Conservation (phyloP, 2,888 invertebrate genomes). For the Phengaris arion region DNA sequence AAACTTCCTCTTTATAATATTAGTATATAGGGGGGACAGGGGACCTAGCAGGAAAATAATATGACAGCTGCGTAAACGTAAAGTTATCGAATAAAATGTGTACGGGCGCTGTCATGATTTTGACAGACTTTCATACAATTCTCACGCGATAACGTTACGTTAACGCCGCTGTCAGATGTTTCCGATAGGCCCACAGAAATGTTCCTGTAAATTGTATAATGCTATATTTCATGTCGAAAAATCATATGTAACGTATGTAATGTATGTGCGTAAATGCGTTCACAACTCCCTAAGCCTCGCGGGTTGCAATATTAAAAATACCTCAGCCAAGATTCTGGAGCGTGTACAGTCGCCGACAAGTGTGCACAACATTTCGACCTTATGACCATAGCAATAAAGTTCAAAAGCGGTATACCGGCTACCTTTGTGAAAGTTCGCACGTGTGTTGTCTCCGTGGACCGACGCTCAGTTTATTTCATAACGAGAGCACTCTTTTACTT, state of each 20-base stretch:
- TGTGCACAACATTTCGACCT: neutral
- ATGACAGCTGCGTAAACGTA: no score
- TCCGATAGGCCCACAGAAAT: no score
- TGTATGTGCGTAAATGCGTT: no score
- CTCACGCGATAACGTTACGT: no score
- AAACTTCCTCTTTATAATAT: no score
- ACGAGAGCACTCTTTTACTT: neutral
- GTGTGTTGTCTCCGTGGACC: neutral
- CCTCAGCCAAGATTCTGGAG: neutral
- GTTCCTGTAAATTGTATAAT: no score
- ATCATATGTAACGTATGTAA: neutral
- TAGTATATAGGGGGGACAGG: no score
- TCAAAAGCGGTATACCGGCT: neutral
- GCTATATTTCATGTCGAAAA: neutral
- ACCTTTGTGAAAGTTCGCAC: neutral
- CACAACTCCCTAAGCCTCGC: neutral
- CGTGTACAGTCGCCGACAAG: neutral
- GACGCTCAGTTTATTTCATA: neutral
- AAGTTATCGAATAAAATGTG: no score
- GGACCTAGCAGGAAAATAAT: no score
- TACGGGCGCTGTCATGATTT: no score
- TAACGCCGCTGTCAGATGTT: no score
- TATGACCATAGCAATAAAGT: neutral
- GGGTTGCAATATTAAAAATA: constrained; percentile 16
- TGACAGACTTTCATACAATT: no score